A percentile compares a stretch with the other conserved stretches of the same genome.
These are phyloP conservation scores for Subanguina moxae DNA, from an alignment of 1,140 invertebrate genomes.

Conservation along the genomic window DNA sequence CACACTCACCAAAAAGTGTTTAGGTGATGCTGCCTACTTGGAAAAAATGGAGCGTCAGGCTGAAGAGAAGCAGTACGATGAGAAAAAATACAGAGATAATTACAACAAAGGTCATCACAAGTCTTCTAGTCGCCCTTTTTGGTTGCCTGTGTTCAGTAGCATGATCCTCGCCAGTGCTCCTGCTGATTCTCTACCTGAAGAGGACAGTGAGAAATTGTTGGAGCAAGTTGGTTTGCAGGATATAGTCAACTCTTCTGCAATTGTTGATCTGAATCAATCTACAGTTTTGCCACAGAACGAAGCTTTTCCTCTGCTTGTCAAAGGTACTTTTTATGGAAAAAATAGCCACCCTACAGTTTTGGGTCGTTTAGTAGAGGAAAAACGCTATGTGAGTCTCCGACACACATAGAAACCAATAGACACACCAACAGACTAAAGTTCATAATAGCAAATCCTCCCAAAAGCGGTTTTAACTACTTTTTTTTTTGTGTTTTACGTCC, in stretches of 20 bases:
- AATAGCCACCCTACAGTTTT: no score
- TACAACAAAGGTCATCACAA: not conserved
- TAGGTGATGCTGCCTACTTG: slow-evolving; percentile 5
- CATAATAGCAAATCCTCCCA: no score
- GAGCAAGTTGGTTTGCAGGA: not conserved
- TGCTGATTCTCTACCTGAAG: not conserved
- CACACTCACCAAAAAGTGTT: not conserved
- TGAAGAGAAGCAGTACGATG: not conserved
- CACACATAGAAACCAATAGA: no score
- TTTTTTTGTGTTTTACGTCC: no score
- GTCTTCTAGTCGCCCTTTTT: not conserved
- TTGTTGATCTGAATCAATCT: not conserved
- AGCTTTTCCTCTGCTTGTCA: no score
- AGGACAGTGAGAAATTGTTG: not conserved
- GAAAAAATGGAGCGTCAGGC: slow-evolving; percentile 7
- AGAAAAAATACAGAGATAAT: not conserved
- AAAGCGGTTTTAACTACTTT: no score
- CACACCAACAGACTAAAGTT: no score
- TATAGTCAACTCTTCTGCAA: not conserved
- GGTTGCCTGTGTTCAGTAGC: not conserved
- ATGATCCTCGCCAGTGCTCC: not conserved
- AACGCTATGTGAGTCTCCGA: no score
- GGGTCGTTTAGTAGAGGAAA: no score
- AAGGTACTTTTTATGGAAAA: not conserved
- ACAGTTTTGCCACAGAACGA: no score